phyloP scores from a whole-genome alignment of 2,113 vertebrate genomes.

The Nettapus auritus region DNA sequence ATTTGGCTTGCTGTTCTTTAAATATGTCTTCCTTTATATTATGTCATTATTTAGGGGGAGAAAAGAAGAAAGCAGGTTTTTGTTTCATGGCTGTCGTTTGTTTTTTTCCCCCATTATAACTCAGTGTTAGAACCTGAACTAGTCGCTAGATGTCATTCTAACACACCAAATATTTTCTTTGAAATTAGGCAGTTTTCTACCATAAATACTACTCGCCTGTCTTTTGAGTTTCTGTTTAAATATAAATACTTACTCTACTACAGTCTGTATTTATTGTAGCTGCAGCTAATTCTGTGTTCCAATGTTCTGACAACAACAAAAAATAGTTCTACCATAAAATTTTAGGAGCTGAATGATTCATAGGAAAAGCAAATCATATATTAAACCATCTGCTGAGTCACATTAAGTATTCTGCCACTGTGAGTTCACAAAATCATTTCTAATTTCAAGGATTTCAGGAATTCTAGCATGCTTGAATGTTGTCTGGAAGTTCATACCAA shows the following conservation, averaged over 20 bases:
- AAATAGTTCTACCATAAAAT: background rate
- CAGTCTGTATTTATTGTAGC: background rate
- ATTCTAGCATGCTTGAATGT: background rate
- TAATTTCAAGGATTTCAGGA: background rate
- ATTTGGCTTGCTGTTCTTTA: background rate
- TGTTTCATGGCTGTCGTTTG: background rate
- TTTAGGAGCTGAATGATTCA: background rate
- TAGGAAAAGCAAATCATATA: background rate
- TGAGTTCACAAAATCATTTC: background rate
- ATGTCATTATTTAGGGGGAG: constrained; percentile 4
- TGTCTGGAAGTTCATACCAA: background rate
- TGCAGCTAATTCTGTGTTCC: background rate
- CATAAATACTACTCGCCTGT: background rate
- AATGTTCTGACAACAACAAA: background rate
- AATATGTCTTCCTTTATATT: background rate
- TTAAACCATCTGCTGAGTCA: background rate
- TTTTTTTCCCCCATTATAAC: background rate
- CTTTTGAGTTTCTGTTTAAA: background rate
- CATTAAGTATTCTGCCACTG: background rate
- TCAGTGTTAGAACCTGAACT: constrained; percentile 1
- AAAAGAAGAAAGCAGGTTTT: background rate
- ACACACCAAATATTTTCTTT: constrained; percentile 52
- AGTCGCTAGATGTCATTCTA: constrained; percentile 73
- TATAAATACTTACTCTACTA: background rate
- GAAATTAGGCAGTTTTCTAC: constrained; percentile 1